These are phyloP conservation scores for Halcyon malimbica DNA, from an alignment of 2,113 vertebrate species.

Conservation along the genomic window DNA sequence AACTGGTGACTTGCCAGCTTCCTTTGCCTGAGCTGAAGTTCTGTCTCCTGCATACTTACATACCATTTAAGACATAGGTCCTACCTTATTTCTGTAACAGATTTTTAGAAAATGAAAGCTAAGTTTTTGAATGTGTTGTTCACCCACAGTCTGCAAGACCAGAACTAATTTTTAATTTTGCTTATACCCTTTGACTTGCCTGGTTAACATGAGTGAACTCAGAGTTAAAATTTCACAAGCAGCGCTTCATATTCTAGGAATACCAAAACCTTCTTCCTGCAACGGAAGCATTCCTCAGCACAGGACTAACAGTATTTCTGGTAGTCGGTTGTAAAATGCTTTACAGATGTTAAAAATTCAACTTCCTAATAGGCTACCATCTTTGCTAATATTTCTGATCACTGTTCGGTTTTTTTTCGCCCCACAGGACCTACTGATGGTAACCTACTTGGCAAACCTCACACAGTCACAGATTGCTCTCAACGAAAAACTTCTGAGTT, in stretches of 20 bases:
- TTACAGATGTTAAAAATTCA: neutral
- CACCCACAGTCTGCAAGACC: neutral
- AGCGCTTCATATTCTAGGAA: neutral
- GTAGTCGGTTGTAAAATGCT: neutral
- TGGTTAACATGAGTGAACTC: slow-evolving; percentile 48
- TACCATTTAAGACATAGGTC: neutral
- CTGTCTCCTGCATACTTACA: neutral
- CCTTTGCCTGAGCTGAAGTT: neutral
- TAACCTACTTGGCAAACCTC: slow-evolving; percentile 94
- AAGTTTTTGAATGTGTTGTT: neutral
- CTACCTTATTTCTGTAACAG: neutral
- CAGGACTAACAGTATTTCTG: neutral
- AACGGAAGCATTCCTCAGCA: neutral
- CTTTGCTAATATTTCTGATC: neutral
- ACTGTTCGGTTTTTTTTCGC: neutral
- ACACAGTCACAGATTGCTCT: slow-evolving; percentile 95
- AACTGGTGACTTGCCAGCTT: neutral
- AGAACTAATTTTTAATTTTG: slow-evolving; percentile 61
- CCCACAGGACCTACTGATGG: slow-evolving; percentile 92
- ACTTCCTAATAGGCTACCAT: neutral
- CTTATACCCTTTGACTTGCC: slow-evolving; percentile 42
- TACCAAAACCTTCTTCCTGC: neutral
- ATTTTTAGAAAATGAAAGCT: neutral
- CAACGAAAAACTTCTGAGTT: slow-evolving; percentile 91
- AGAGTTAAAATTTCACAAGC: slow-evolving; percentile 64